phyloP scores from a whole-genome alignment of 92 coral and sea anemone genomes.

The Palythoa heliodiscus region DNA sequence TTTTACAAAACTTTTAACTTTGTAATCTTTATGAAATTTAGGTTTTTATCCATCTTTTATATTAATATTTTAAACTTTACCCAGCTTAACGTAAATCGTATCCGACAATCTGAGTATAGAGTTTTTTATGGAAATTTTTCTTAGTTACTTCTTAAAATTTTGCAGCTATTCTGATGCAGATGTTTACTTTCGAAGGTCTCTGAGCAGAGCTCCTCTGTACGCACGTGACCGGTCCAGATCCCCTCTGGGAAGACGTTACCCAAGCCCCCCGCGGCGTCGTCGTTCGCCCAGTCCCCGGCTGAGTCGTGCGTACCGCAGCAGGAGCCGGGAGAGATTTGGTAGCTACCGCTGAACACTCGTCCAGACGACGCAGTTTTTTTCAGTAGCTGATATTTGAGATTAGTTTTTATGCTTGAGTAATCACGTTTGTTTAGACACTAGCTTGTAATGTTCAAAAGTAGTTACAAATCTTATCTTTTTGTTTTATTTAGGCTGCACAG shows the following conservation, averaged over 20 bases:
- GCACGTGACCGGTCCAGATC: conserved; percentile 37
- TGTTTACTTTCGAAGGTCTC: not conserved
- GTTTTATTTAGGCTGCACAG: too few species aligned
- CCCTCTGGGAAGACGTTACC: conserved; percentile 18
- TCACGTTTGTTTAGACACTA: too few species aligned
- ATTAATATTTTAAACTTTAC: too few species aligned
- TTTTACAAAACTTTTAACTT: too few species aligned
- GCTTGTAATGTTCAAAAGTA: too few species aligned
- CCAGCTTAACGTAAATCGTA: too few species aligned
- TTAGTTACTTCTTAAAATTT: too few species aligned
- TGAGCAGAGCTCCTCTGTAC: conserved; percentile 19
- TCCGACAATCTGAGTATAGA: too few species aligned
- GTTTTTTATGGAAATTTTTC: too few species aligned
- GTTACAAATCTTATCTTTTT: too few species aligned
- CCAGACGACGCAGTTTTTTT: not conserved
- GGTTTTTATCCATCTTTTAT: too few species aligned
- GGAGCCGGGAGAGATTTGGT: conserved; percentile 38
- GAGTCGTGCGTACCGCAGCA: conserved; percentile 28
- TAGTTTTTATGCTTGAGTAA: not conserved
- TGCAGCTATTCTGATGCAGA: not conserved
- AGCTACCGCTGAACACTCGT: conserved; percentile 18
- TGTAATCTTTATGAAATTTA: too few species aligned
- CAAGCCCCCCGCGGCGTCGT: conserved; percentile 37
- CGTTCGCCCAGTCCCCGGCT: conserved; percentile 30
- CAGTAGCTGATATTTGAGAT: not conserved